These are phyloP conservation scores for Rissa tridactyla DNA, from an alignment of 2,113 vertebrate species.

Conservation along the genomic window DNA sequence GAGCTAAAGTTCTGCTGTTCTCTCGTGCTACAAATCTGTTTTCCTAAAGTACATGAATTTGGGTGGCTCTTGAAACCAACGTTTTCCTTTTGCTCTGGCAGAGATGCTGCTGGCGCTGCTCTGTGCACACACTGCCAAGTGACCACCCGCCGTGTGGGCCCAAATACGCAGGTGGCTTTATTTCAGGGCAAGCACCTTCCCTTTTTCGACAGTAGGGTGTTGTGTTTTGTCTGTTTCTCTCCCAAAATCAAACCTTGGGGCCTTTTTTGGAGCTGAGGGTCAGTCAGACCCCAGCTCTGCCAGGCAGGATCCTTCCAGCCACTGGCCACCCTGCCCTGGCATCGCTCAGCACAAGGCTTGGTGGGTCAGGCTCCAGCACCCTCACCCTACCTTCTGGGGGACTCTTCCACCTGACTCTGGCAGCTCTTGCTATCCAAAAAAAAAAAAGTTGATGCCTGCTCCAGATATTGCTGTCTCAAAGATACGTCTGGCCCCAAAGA, in stretches of 20 bases:
- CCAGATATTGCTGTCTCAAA: neutral
- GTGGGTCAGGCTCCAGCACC: neutral
- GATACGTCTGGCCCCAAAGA: neutral
- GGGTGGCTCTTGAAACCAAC: neutral
- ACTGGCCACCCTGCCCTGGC: neutral
- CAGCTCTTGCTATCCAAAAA: neutral
- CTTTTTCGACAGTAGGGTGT: rapidly evolving
- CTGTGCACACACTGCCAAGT: rapidly evolving
- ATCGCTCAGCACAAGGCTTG: neutral
- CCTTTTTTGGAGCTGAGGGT: neutral
- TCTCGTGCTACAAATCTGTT: rapidly evolving
- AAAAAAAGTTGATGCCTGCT: neutral
- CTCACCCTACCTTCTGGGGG: neutral
- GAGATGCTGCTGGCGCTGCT: neutral
- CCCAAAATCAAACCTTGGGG: neutral
- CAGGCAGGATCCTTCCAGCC: too few species aligned
- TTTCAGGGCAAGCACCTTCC: neutral
- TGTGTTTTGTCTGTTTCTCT: neutral
- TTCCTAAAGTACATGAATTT: rapidly evolving
- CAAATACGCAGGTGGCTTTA: neutral
- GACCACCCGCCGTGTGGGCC: neutral
- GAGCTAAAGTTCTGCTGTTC: rapidly evolving
- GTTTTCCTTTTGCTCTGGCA: too few species aligned
- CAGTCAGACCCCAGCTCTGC: neutral
- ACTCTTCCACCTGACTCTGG: neutral